Base-by-base conservation (phyloP, 2,888 invertebrate genomes). In the Operophtera brumata region DNA sequence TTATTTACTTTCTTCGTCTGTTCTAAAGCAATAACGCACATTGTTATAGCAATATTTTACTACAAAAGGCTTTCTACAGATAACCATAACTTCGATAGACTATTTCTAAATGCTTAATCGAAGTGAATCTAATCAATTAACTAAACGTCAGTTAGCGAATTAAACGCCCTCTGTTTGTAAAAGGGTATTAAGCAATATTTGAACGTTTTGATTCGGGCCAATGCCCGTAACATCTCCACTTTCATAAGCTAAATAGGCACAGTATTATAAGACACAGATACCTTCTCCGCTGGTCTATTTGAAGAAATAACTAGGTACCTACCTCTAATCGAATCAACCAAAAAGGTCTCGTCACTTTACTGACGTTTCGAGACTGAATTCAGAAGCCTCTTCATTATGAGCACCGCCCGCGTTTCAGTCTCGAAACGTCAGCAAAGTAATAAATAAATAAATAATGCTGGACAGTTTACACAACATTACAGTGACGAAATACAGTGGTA, bases 71-170 rank as follows among this genome's bases (percentile, higher is more conserved):
- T 45, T 45, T 45, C 36, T 36, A 40, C n/a, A 10, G 7, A 40
- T 40, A 45, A 41, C 11, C 28, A 35, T 40, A 44, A 50, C 37
- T 45, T 57, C 59, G 48, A 46, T 51, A 30, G 20, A 44, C 42
- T 55, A 54, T 52, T 54, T 53, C 47, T 48, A 51, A 48, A 53
- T 47, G 57, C 37, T 63, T 57, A 59, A 63, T 64, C 4, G 54
- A 58, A 55, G 51, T 43, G 40, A 57, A 46, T 50, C 45, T 41
- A 59, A 64, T 64, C 62, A 61, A 61, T 61, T 61, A 58, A 54
- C 40, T 40, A 57, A 13, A 36, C 28, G 28, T 46, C 28, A 37
- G 36, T 37, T 48, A 42, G 28, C 20, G 13, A 42, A 42, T 30
- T 28, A 41, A 40, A 25, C 20, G n/a, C 20, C 28, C 41, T 42